Conservation (phyloP, 2,888 invertebrate species). For the Colletes collaris region DNA sequence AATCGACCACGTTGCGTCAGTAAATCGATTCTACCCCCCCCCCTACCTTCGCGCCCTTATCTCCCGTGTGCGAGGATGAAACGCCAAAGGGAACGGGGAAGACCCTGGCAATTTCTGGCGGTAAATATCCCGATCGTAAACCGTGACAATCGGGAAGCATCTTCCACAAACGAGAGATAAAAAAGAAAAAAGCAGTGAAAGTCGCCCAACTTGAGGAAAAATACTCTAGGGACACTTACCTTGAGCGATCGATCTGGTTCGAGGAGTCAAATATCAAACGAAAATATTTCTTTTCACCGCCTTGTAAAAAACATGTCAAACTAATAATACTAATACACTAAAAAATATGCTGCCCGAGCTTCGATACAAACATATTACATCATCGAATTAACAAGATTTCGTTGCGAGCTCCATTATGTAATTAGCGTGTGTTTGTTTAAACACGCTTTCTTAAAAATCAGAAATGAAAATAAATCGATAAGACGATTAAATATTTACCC, state of each 20-base stretch:
- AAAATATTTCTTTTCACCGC: too few species aligned
- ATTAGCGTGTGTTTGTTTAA: background rate
- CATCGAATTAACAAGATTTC: background rate
- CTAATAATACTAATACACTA: too few species aligned
- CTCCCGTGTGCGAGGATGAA: background rate
- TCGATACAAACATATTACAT: too few species aligned
- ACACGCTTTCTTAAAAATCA: too few species aligned
- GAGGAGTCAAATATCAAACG: background rate
- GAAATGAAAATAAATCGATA: background rate
- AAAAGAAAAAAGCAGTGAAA: background rate
- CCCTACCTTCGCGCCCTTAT: background rate
- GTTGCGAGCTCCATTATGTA: background rate
- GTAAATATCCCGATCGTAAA: slow-evolving; percentile 37
- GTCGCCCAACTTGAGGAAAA: slow-evolving; percentile 42
- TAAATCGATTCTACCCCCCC: background rate
- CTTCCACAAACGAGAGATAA: slow-evolving; percentile 40
- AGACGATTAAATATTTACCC: background rate
- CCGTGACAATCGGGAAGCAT: slow-evolving; percentile 28
- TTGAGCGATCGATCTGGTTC: slow-evolving; percentile 42
- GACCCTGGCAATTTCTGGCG: slow-evolving; percentile 9
- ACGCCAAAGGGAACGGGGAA: background rate
- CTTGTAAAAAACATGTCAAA: too few species aligned
- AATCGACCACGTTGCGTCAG: slow-evolving; percentile 2
- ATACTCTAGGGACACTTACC: slow-evolving; percentile 55
- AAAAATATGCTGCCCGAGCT: too few species aligned